Conservation (phyloP, 2,113 vertebrate species). For the Ovibos moschatus region DNA sequence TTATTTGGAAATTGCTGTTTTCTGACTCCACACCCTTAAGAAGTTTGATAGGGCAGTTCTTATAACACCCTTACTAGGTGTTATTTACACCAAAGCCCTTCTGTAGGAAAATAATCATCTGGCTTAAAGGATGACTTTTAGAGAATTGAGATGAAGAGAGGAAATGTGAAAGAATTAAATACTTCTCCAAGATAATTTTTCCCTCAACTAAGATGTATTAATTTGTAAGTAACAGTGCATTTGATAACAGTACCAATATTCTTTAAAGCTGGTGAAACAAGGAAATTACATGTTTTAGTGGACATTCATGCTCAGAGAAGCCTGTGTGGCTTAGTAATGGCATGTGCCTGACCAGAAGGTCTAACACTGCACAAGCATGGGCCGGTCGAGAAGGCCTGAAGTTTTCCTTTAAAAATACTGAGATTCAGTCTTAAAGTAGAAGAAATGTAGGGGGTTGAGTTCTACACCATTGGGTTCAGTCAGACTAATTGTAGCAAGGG, state of each 20-base stretch:
- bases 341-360: neutral
- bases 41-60: neutral
- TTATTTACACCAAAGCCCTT: neutral
- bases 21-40: neutral
- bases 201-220: neutral
- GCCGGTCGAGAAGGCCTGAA: neutral
- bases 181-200: neutral
- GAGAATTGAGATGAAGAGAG: neutral
- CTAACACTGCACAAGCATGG: too few relatives aligned
- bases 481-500: neutral
- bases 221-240: neutral
- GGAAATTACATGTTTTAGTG: neutral
- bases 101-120: neutral
- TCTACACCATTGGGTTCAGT: neutral
- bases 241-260: conserved; percentile 6
- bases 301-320: neutral
- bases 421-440: neutral
- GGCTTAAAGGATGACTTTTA: neutral
- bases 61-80: neutral
- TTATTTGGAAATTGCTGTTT: neutral
- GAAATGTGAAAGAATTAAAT: neutral
- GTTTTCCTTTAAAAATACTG: neutral
- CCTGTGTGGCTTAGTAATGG: neutral
- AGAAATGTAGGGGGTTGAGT: neutral
- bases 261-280: neutral